These are phyloP conservation scores for Reinhardtius hippoglossoides DNA, from an alignment of 2,113 vertebrate species.

Conservation along the genomic window DNA sequence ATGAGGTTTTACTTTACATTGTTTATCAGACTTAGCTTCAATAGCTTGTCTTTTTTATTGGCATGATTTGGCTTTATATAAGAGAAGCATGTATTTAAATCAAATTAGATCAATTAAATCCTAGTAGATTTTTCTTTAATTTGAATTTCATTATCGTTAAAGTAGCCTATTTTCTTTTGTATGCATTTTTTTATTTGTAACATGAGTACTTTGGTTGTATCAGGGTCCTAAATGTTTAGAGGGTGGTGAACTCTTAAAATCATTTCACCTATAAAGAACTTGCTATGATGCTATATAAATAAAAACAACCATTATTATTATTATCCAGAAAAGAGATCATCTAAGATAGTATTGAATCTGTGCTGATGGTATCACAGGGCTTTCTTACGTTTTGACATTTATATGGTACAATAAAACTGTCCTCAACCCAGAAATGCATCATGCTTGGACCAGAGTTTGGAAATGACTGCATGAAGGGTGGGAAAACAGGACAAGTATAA, in stretches of 20 bases:
- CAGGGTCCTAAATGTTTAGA: neutral
- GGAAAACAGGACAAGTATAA: slow-evolving; percentile 16
- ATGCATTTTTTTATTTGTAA: neutral
- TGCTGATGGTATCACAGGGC: neutral
- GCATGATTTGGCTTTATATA: neutral
- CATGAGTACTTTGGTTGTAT: neutral
- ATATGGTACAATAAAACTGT: slow-evolving; percentile 30
- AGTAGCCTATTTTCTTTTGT: neutral
- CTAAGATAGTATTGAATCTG: neutral
- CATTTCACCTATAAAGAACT: too few species aligned
- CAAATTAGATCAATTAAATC: too few species aligned
- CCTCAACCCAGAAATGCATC: neutral
- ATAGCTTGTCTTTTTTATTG: neutral
- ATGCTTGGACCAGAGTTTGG: slow-evolving; percentile 29
- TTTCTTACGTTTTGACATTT: slow-evolving; percentile 16
- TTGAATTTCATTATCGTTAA: too few species aligned
- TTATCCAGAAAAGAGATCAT: neutral
- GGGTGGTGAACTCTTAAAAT: too few species aligned
- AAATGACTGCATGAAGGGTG: slow-evolving; percentile 17
- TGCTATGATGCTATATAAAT: too few species aligned
- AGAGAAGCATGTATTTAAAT: neutral
- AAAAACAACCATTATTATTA: too few species aligned
- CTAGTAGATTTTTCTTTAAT: too few species aligned
- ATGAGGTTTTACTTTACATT: neutral
- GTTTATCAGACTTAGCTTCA: neutral